Evolutionary conservation across 2,797 vertebrate species (phyloP), one percentile per base, ranked within the genome.

Genomic region (Lithobates sylvaticus): DNA sequence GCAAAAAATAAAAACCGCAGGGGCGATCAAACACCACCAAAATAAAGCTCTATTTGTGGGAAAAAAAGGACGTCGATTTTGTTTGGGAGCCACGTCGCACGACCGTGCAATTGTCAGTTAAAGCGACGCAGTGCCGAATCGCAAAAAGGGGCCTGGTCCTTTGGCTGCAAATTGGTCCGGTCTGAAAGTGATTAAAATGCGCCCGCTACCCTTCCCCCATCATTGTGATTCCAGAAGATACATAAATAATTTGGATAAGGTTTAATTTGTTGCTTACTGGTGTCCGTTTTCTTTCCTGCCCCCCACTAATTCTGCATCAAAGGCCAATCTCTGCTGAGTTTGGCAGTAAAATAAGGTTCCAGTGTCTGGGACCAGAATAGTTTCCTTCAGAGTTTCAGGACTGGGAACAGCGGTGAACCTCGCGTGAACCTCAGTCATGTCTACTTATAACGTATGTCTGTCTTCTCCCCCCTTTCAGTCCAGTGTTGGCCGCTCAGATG

Each of bases 181-280:
- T n/a, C n/a, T n/a, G n/a, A n/a, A n/a, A n/a, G n/a, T n/a, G n/a
- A n/a, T n/a, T n/a, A 36, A 8, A 81, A 71, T 71, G 26, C 29
- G 15, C 42, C 44, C 44, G n/a, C 42, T n/a, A 18, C 54, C 32
- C 26, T 39, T 81, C 71, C 67, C 29, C 68, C 18, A 6, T 6
- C 23, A 61, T 54, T 54, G 50, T 5, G 16, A 42, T 10, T 42
- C 50, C 18, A 18, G 67, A 27, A n/a, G 26, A 71, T 58, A 23
- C 69, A 76, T 70, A n/a, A 65, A 50, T 47, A 50, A 23, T n/a
- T 32, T 10, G 27, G 42, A 5, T 23, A 29, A 47, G 18, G 13
- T 12, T 36, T 5, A 80, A 85, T 85, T 85, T 85, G 84, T 23
- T 54, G 70, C n/a, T 80, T 34, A 65, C 80, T 83, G 85, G 85